Base-by-base conservation (phyloP, 2,113 vertebrate species). In the Hippocampus guttulatus region DNA sequence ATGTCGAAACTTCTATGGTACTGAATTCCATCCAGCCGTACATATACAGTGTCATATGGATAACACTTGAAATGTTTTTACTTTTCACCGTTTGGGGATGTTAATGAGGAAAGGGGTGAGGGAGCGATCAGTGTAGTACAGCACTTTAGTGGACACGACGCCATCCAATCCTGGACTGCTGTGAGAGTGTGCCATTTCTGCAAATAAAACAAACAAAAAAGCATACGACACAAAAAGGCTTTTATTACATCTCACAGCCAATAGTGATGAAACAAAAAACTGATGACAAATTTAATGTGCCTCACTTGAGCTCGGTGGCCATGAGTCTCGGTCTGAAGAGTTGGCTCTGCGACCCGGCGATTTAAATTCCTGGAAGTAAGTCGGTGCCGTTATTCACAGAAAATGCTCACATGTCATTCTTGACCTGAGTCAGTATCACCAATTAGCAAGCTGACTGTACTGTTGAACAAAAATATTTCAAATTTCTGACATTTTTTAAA, bases 61-160 rank as follows among this genome's bases (percentile, higher is more conserved):
- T 38, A 38, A 38, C 33, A 38, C 33, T 38, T 38, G 33, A 38
- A 38, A 38, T 38, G 33, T 45, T 45, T 14, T 3, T 14, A 11
- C 43, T 45, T 14, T 84, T 91, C 85, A 95, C 96, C 96, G 97
- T 93, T 98, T 99, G 80, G 96, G 95, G 90, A 99, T 98, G 89
- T 93, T 98, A 82, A 99, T 94, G 91, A 98, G 94, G 88, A 98
- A 98, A 47, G 97, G 97, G 6, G 96, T 98, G 76, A 98, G 95
- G 45, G 96, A 98, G 75, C 95, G 95, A 82, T 98, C 95, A 1
- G 96, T 99, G 90, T 98, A 99, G 88, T 99, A 98, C 38, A 99
- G 94, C 90, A 97, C 96, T 95, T 98, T 99, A 73, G 97, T 98
- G 82, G 91, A 94, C 83, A 94, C 79, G 81, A 91, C 86, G 20